Evolutionary conservation across 1,140 invertebrate genomes (phyloP).

Genomic region (Prorops nasuta): DNA sequence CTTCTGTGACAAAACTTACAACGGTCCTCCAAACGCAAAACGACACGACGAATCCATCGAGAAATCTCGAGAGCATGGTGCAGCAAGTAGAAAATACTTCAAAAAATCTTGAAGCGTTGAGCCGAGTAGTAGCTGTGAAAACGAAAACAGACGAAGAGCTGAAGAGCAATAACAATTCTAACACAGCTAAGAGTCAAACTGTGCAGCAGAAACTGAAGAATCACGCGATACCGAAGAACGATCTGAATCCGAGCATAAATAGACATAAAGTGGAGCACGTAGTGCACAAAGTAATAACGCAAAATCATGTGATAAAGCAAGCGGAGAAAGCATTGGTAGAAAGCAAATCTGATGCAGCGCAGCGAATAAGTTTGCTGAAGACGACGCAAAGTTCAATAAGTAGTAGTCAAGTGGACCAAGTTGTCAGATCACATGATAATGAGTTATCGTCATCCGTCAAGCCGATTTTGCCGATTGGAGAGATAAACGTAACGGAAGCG

Average conservation of each 20-base stretch:
- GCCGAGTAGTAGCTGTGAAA: constrained; percentile 30
- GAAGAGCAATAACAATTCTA: constrained; percentile 23
- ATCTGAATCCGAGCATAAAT: constrained; percentile 28
- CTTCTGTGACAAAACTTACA: constrained; percentile 27
- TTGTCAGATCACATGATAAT: constrained; percentile 21
- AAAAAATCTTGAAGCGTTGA: constrained; percentile 32
- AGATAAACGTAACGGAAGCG: constrained; percentile 60
- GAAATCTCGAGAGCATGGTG: constrained; percentile 31
- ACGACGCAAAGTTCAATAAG: constrained; percentile 26
- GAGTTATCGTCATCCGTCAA: constrained; percentile 28
- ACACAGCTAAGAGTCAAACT: constrained; percentile 26
- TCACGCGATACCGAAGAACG: constrained; percentile 33
- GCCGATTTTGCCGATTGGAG: constrained; percentile 45
- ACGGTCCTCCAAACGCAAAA: constrained; percentile 22
- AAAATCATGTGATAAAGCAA: constrained; percentile 42
- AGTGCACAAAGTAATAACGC: constrained; percentile 37
- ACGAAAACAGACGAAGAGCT: constrained; percentile 36
- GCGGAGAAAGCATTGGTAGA: constrained; percentile 16
- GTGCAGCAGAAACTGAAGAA: constrained; percentile 47
- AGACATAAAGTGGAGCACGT: constrained; percentile 37
- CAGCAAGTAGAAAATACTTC: constrained; percentile 18
- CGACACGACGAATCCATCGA: constrained; percentile 12
- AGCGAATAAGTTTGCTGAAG: constrained; percentile 45
- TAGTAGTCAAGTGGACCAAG: constrained; percentile 26
- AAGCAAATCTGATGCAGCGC: constrained; percentile 30